Base-by-base conservation (phyloP, 2,113 vertebrate species). In the Tachuris rubrigastra region DNA sequence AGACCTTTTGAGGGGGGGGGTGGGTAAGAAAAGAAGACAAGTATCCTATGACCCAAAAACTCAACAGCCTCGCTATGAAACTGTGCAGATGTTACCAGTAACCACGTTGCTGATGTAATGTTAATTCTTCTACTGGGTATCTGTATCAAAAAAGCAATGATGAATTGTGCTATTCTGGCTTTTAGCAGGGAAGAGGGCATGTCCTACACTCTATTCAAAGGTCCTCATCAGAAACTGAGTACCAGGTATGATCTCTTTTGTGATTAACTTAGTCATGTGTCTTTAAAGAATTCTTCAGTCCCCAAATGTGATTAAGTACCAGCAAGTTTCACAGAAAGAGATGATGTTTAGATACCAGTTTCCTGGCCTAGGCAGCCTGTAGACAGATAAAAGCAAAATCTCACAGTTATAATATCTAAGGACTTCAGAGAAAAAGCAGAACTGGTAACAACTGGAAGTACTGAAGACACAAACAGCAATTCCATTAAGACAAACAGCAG, bases 121-220 rank as follows among this genome's bases (percentile, higher is more conserved):
- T 30, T 78, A 60, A 49, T 59, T 80, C 5, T 53, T 75, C 35
- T 76, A 24, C 20, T 60, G 46, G 62, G 8, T 33, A 55, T 6
- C 22, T 31, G 18, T 56, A 62, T 19, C 19, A 53, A 73, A 87
- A 71, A 46, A 20, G 2, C 5, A 71, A 55, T n/a, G 28, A 18
- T 31, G 3, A 76, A 74, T 67, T 16, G 35, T 56, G 30, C 67
- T 93, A 14, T 63, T 94, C 67, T 89, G 87, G 3, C 50, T 91
- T 92, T 92, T 22, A 79, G 59, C 56, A 73, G 83, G 24, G 28
- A 63, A 72, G 15, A 47, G 3, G 3, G 14, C n/a, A n/a, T 3
- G 31, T 50, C 31, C 67, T 33, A 95, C 89, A 30, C 4, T 56
- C 65, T 97, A 97, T 42, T 65, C 97, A 65, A 59, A 93, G 17